A percentile compares a stretch with the other conserved stretches of the same genome.
Evolutionary conservation across 1,140 invertebrate genomes (phyloP).

Genomic region (Cydia amplana): DNA sequence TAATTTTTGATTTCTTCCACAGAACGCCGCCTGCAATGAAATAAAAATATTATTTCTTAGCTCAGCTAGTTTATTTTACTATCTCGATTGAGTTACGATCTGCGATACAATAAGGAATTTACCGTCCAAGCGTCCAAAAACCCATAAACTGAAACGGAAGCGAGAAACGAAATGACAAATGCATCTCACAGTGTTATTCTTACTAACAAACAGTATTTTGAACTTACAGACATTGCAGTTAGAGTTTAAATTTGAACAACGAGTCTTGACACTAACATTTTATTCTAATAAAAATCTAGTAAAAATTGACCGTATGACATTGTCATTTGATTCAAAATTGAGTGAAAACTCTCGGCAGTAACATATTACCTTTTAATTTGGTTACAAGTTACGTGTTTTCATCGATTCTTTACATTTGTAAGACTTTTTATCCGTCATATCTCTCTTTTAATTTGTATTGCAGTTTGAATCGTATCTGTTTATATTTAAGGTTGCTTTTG

Average conservation of each 20-base stretch:
- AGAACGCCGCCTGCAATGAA: background rate
- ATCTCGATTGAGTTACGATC: background rate
- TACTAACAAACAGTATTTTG: background rate
- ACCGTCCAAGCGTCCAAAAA: background rate
- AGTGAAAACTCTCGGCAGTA: background rate
- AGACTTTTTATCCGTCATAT: background rate
- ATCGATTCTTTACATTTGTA: background rate
- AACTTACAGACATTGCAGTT: background rate
- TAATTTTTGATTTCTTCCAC: too few relatives aligned
- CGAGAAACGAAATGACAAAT: background rate
- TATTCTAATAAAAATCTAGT: too few relatives aligned
- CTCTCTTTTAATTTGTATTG: background rate
- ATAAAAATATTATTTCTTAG: background rate
- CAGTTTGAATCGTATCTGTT: background rate
- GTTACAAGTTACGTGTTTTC: background rate
- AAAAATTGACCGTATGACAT: background rate
- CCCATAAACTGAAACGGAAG: slow-evolving; percentile 2
- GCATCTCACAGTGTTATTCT: background rate
- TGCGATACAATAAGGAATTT: background rate
- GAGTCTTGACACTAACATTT: background rate
- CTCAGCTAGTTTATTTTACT: background rate
- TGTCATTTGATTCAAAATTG: background rate
- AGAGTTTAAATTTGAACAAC: background rate
- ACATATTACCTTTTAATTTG: background rate
- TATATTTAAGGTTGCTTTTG: background rate